These are phyloP conservation scores for Gorsachius goisagi DNA, from an alignment of 2,113 vertebrate species.

Conservation along the genomic window DNA sequence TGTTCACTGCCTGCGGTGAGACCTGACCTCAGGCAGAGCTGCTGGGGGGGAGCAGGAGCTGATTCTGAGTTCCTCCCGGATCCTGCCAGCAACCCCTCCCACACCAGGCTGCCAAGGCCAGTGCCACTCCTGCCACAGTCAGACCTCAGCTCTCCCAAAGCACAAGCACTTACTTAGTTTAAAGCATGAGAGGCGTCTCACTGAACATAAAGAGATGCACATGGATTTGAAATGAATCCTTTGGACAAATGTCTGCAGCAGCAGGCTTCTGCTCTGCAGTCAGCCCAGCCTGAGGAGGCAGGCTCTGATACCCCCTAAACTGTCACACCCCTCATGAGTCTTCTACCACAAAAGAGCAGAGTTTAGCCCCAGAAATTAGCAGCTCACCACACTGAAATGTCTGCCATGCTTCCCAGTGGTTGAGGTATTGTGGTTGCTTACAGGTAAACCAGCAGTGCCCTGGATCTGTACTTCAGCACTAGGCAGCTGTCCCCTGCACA, in stretches of 20 bases:
- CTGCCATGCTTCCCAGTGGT: accelerated
- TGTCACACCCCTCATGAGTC: neutral
- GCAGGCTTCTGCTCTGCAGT: neutral
- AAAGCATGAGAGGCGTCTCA: neutral
- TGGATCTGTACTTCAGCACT: neutral
- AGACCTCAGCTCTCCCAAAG: neutral
- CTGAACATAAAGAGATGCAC: neutral
- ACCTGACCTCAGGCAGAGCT: neutral
- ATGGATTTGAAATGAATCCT: neutral
- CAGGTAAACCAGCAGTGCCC: neutral
- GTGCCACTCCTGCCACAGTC: neutral
- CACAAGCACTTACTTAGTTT: accelerated
- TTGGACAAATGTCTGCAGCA: neutral
- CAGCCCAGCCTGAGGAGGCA: neutral
- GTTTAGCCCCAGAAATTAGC: neutral
- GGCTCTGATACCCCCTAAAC: neutral
- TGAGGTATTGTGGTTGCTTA: neutral
- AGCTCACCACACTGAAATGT: neutral
- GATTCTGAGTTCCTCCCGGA: neutral
- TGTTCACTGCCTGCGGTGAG: neutral
- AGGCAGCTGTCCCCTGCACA: neutral
- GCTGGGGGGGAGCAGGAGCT: neutral
- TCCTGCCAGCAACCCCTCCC: neutral
- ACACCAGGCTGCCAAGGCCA: accelerated
- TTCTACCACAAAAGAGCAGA: neutral